Evolutionary conservation across 2,888 invertebrate species (phyloP).

Genomic region (Salticus scenicus): DNA sequence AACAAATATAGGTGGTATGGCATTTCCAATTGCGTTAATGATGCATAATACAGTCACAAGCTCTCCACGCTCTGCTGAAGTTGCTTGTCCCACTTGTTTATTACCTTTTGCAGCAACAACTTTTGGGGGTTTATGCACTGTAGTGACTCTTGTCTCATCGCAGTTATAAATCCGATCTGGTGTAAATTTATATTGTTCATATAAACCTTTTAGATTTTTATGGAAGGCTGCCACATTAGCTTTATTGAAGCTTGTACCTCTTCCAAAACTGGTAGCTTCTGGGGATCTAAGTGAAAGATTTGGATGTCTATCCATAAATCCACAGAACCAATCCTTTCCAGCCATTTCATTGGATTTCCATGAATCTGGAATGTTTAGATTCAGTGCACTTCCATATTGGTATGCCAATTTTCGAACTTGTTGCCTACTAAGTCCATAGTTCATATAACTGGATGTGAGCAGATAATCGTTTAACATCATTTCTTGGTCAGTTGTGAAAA

Average conservation of each 20-base stretch:
- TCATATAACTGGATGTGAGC: conserved; percentile 16
- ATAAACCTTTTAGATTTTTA: background rate
- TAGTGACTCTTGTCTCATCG: conserved; percentile 18
- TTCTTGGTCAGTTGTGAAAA: conserved; percentile 18
- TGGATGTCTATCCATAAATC: conserved; percentile 17
- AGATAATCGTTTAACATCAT: conserved; percentile 1
- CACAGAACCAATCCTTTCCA: background rate
- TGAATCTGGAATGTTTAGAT: background rate
- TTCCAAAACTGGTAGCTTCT: conserved; percentile 7
- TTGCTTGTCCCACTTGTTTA: conserved; percentile 27
- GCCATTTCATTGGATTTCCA: background rate
- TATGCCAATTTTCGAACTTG: conserved; percentile 6
- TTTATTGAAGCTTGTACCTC: conserved; percentile 9
- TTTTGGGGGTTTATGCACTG: conserved; percentile 17
- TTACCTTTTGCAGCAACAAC: conserved; percentile 9
- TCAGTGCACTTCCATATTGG: conserved; percentile 14
- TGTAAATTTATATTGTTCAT: background rate
- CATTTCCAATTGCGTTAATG: conserved; percentile 72
- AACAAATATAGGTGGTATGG: conserved; percentile 73
- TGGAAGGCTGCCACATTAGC: background rate
- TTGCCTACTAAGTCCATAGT: background rate
- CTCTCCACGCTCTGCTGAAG: conserved; percentile 11
- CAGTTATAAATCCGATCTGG: conserved; percentile 18
- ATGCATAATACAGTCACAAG: conserved; percentile 72
- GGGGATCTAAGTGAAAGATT: background rate